Evolutionary conservation across 2,797 vertebrate genomes (phyloP), one percentile per base, ranked within the genome.

Genomic region (Gallinago stenura): DNA sequence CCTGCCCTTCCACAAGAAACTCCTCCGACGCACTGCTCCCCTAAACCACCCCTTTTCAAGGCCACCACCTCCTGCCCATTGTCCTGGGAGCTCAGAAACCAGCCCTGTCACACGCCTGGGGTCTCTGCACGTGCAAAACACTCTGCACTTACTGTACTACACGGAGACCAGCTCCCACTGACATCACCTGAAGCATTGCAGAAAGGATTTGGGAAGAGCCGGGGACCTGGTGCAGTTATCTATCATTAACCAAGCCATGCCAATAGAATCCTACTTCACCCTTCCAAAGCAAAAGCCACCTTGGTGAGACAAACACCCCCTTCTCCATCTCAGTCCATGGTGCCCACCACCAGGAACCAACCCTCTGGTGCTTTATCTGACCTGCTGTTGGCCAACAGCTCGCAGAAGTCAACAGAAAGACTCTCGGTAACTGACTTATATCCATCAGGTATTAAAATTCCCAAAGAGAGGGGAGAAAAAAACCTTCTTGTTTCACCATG

Each of bases 71-170:
- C 12, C 65, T 62, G 66, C 60, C 37, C 65, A 1, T 12, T 3
- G 0, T 10, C 30, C 43, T 17, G 61, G 33, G 53, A 43, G 54
- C 0, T 6, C 62, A 9, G 50, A 21, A 33, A 31, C 0, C 15
- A 62, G 66, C 86, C 60, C 62, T 9, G 76, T 3, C 69, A 19
- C 75, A 18, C 0, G 0, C 8, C 14, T 21, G 31, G 51, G 4
- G 24, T 21, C 37, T 73, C 5, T 16, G 50, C 64, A 25, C 9
- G 5, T 24, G 39, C 35, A 26, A 12, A 28, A 1, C 51, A 3
- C 48, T 1, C 5, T 1, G 26, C 15, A 7, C 15, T 45, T 48
- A 5, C 8, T n/a, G 14, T 12, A 10, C 41, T 2, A 1, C 22
- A 12, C 7, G n/a, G 46, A 61, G 28, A 16, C 1, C 37, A 8